These are phyloP conservation scores for Myiopsitta monachus DNA, from an alignment of 2,113 vertebrate genomes.

Conservation along the genomic window DNA sequence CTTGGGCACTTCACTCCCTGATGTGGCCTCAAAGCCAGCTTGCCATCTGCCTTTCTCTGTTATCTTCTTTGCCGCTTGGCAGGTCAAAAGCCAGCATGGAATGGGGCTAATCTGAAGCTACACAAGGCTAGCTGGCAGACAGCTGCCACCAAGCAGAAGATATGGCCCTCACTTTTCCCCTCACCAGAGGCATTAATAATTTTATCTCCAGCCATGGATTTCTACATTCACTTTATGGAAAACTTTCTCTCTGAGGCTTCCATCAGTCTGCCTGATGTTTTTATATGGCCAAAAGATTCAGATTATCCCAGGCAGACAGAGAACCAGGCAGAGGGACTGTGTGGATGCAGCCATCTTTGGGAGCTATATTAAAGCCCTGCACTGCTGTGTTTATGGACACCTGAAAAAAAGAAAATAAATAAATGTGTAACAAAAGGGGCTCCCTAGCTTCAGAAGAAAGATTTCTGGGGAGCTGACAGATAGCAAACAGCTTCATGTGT, in stretches of 20 bases:
- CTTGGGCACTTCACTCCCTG: background rate
- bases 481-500: background rate
- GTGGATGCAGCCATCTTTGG: background rate
- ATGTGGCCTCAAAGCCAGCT: background rate
- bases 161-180: background rate
- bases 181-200: background rate
- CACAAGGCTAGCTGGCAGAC: background rate
- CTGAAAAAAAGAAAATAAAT: background rate
- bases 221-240: background rate
- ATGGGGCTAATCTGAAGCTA: background rate
- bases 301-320: background rate
- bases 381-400: background rate
- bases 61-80: background rate
- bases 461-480: conserved; percentile 4
- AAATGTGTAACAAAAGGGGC: background rate
- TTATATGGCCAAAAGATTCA: background rate
- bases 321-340: background rate
- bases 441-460: background rate
- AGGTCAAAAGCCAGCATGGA: background rate
- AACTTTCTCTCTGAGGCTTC: background rate
- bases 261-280: background rate
- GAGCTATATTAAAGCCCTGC: background rate
- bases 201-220: background rate
- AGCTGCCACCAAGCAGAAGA: background rate
- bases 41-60: background rate